A percentile compares a stretch with the other conserved stretches of the same genome.
phyloP scores from a whole-genome alignment of 2,888 invertebrate genomes.

The Trachelus troglodyta region DNA sequence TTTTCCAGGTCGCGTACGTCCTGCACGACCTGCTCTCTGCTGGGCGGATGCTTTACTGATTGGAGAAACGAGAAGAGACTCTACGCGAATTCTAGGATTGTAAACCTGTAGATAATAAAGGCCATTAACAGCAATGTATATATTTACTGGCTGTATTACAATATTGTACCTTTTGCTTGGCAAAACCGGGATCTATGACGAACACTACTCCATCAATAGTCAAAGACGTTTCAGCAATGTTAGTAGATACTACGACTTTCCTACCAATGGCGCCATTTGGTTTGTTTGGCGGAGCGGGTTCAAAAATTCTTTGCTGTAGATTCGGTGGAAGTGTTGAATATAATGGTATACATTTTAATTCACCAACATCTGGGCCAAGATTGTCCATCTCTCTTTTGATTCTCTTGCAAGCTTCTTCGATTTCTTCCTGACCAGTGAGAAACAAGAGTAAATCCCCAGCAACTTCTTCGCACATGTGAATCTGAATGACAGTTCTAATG shows the following conservation, averaged over 20 bases:
- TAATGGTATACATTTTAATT: slow-evolving; percentile 96
- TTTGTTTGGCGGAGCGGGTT: slow-evolving; percentile 92
- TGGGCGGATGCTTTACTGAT: slow-evolving; percentile 99
- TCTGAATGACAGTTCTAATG: slow-evolving; percentile 96
- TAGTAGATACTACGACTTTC: slow-evolving; percentile 97
- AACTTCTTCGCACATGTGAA: slow-evolving; percentile 95
- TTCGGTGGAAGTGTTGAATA: slow-evolving; percentile 99
- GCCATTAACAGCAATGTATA: neutral
- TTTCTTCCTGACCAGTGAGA: slow-evolving; percentile 92
- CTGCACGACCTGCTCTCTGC: slow-evolving; percentile 97
- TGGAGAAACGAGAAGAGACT: slow-evolving; percentile 96
- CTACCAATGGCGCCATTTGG: slow-evolving; percentile 90
- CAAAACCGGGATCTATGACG: slow-evolving; percentile 99
- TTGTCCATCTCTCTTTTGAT: slow-evolving; percentile 97
- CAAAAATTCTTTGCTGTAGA: slow-evolving; percentile 96
- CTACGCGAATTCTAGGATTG: slow-evolving; percentile 91
- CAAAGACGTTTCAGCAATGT: slow-evolving; percentile 98
- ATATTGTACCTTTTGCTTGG: slow-evolving; percentile 89
- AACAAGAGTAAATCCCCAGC: slow-evolving; percentile 94
- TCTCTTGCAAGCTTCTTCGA: slow-evolving; percentile 98
- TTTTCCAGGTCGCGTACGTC: slow-evolving; percentile 97
- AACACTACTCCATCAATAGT: slow-evolving; percentile 99
- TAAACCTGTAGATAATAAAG: slow-evolving; percentile 76
- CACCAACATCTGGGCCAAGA: slow-evolving; percentile 96
- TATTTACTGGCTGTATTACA: neutral